phyloP scores from a whole-genome alignment of 2,113 vertebrate genomes.

The Microcebus griseorufus region DNA sequence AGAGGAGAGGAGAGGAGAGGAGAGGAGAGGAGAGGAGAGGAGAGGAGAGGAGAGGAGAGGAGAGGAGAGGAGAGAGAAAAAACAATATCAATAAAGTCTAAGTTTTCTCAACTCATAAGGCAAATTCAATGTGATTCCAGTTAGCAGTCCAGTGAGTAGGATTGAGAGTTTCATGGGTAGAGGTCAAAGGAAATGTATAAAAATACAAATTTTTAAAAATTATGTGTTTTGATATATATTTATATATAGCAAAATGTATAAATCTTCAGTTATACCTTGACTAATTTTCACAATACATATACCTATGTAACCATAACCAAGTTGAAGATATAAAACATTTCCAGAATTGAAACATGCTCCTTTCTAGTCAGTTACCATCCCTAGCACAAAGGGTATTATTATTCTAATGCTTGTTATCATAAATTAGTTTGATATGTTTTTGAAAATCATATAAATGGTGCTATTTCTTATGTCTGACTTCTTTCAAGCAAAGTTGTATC shows the following conservation, averaged over 20 bases:
- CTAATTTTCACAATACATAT: not conserved
- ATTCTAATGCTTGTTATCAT: not conserved
- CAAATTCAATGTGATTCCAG: slow-evolving; percentile 3
- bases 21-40: not conserved
- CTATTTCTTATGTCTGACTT: not conserved
- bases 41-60: rapidly evolving
- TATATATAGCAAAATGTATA: not conserved
- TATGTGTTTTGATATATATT: not conserved
- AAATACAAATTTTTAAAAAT: not conserved
- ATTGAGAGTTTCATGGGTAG: not conserved
- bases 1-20: too few relatives aligned
- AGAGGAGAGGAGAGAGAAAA: not conserved
- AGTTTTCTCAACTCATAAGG: not conserved
- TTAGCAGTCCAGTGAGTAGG: not conserved
- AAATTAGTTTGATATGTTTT: not conserved
- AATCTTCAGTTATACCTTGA: not conserved
- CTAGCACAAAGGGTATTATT: not conserved
- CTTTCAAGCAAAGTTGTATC: not conserved
- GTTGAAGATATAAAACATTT: slow-evolving; percentile 20
- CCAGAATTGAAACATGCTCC: not conserved
- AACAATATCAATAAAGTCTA: not conserved
- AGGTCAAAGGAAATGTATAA: not conserved
- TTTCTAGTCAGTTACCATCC: not conserved
- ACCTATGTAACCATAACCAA: not conserved
- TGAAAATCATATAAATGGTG: slow-evolving; percentile 19